A percentile compares a stretch with the other conserved stretches of the same genome.
These are phyloP conservation scores for Cordilura impudica DNA, from an alignment of 2,888 invertebrate species.

Conservation along the genomic window DNA sequence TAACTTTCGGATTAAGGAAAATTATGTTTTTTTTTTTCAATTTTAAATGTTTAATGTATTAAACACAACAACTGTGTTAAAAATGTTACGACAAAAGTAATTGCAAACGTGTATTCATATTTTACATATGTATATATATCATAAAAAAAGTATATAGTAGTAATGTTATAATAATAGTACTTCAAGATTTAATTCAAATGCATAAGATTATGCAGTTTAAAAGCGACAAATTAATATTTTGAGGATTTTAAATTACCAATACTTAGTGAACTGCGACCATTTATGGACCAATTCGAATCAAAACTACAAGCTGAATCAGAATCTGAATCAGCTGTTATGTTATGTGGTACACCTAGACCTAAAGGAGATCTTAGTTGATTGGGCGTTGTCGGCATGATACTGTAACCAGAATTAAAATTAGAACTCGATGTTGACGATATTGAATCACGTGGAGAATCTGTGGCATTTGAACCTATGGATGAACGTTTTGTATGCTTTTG, in stretches of 20 bases:
- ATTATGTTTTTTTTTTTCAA: too few species aligned
- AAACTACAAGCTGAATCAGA: conserved; percentile 94
- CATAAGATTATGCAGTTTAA: conserved; percentile 18
- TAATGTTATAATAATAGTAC: not conserved
- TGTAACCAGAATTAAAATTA: conserved; percentile 76
- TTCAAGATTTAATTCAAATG: not conserved
- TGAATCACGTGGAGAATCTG: conserved; percentile 71
- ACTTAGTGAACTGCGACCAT: conserved; percentile 66
- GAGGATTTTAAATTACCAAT: conserved; percentile 66
- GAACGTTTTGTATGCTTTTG: conserved; percentile 80
- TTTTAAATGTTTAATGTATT: too few species aligned
- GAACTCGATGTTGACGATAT: conserved; percentile 73
- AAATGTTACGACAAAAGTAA: too few species aligned
- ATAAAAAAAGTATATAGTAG: too few species aligned
- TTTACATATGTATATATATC: too few species aligned
- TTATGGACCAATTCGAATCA: conserved; percentile 84
- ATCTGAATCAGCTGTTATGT: conserved; percentile 83
- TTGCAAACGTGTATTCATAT: too few species aligned
- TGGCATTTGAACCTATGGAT: conserved; percentile 70
- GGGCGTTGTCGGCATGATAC: conserved; percentile 85
- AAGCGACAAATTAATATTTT: conserved; percentile 55
- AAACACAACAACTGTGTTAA: too few species aligned
- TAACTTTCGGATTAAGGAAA: too few species aligned
- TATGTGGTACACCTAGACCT: conserved; percentile 63
- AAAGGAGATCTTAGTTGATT: conserved; percentile 80